Evolutionary conservation across 2,797 vertebrate species (phyloP).

Genomic region (Phrynocephalus vlangalii): DNA sequence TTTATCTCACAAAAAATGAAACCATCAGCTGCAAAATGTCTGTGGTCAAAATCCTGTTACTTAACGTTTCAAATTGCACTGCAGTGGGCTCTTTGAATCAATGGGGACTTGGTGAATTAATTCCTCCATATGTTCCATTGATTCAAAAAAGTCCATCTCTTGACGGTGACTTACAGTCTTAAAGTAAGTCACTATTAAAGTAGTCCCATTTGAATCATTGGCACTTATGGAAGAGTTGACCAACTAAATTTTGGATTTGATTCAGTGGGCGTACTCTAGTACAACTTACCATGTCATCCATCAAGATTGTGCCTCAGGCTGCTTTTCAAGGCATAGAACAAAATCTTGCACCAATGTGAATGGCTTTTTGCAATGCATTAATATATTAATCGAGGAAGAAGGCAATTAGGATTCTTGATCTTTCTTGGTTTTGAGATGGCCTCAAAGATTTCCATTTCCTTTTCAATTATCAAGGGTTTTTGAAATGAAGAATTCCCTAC

Average conservation of each 20-base stretch:
- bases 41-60: background rate
- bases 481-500: background rate
- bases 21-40: background rate
- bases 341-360: background rate
- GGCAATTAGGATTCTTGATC: background rate
- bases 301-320: background rate
- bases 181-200: too few relatives aligned
- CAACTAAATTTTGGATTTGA: too few relatives aligned
- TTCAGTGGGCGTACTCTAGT: too few relatives aligned
- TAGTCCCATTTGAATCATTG: too few relatives aligned
- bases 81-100: too few relatives aligned
- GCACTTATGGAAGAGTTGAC: too few relatives aligned
- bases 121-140: too few relatives aligned
- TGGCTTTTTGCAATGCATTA: background rate
- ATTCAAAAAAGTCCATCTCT: too few relatives aligned
- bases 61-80: too few relatives aligned
- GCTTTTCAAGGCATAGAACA: background rate
- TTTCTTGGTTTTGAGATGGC: background rate
- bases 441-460: background rate
- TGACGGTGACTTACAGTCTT: too few relatives aligned
- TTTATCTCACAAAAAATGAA: background rate
- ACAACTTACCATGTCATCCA: too few relatives aligned
- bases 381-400: background rate
- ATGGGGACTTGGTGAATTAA: too few relatives aligned
- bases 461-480: constrained; percentile 3